Evolutionary conservation across 1,140 invertebrate species (phyloP), one percentile per base, ranked within the genome.

Genomic region (Ylistrum balloti): DNA sequence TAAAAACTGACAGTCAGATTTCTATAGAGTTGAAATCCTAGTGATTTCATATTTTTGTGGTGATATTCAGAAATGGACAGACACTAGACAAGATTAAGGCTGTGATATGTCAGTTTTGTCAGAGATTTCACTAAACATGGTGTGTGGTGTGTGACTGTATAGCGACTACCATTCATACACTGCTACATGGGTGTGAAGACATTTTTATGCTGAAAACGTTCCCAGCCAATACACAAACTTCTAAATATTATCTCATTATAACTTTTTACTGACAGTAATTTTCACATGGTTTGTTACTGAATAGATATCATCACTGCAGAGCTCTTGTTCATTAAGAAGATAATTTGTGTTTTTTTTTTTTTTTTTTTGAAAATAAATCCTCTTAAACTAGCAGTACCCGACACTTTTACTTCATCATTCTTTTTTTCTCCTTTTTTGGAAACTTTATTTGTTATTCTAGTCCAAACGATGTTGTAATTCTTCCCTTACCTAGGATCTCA

Each of bases 1-100:
- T 9, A 74, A 11, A 17, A 74, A 17, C 22, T 74, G 56, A 1
- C 22, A 74, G 5, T 74, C 56, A 28, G n/a, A 74, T 74, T 74
- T 74, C 56, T 74, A 28, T 74, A 74, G 9, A 5, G 9, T 5
- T 74, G n/a, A 74, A 74, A 74, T 74, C 56, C n/a, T 74, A 74
- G 28, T 74, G 17, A 74, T 74, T 74, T 74, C n/a, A 74, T 74
- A 74, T 74, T 74, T 56, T 74, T 74, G 56, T 74, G 56, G 56
- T 5, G n/a, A 74, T 74, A 74, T 74, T 74, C 56, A 74, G 56
- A 74, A 28, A 28, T 74, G 22, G 35, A 38, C 35, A 38, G 35
- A 38, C 35, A 28, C 56, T 74, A 74, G 56, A 74, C 56, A 74
- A 74, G 56, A 74, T 74, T 74, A 28, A 28, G 56, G 56, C n/a